Percentiles rank a stretch among this genome's conserved stretches.
Evolutionary conservation across 2,797 vertebrate species (phyloP).

Genomic region (Trachurus trachurus): DNA sequence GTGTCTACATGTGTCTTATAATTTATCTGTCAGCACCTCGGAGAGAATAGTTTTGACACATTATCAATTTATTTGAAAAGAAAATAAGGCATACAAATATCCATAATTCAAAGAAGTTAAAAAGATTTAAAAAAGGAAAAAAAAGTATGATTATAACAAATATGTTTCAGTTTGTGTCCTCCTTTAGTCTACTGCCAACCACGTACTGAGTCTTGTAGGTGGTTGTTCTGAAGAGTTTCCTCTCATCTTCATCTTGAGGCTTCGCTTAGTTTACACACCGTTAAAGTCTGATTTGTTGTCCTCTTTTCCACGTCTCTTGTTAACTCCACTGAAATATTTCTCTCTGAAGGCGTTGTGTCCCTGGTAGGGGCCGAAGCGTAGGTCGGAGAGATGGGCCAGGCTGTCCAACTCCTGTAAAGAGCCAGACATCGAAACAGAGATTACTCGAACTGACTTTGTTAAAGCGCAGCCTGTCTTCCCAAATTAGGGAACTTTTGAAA

Average conservation of each 20-base stretch:
- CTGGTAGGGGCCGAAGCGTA: constrained; percentile 88
- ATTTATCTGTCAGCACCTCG: background rate
- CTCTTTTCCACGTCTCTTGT: constrained; percentile 90
- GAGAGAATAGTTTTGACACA: background rate
- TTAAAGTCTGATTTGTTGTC: constrained; percentile 53
- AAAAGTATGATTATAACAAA: constrained; percentile 28
- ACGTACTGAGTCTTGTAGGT: background rate
- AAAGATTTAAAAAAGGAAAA: constrained; percentile 30
- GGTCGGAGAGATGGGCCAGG: constrained; percentile 83
- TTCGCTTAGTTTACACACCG: constrained; percentile 37
- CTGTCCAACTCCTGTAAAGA: constrained; percentile 88
- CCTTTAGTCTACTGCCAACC: constrained; percentile 18
- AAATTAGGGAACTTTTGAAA: background rate
- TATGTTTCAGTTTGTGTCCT: constrained; percentile 11
- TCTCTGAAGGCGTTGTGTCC: constrained; percentile 98
- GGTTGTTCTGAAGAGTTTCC: background rate
- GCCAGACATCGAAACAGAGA: constrained; percentile 8
- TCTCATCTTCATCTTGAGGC: background rate
- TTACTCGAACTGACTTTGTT: background rate
- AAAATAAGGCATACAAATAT: constrained; percentile 46
- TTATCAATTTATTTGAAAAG: constrained; percentile 68
- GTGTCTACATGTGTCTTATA: background rate
- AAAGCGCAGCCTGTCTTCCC: background rate
- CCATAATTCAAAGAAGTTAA: constrained; percentile 36
- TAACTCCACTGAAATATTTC: constrained; percentile 97